Base-by-base conservation (phyloP, 2,113 vertebrate genomes). In the Abramis brama region DNA sequence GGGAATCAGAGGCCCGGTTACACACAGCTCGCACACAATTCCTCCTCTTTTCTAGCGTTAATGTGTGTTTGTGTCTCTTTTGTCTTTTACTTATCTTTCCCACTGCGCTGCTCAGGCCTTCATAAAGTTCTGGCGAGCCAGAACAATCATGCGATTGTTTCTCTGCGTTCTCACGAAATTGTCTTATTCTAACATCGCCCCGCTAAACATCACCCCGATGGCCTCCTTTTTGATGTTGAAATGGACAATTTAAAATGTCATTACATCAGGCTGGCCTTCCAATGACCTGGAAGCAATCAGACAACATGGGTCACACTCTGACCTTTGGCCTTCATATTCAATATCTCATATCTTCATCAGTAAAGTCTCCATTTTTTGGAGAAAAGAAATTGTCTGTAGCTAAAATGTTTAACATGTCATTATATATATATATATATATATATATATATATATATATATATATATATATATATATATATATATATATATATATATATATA, bases 221-320 rank as follows among this genome's bases (percentile, higher is more conserved):
- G 77, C 81, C 83, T 71, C 62, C 85, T 87, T 87, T 91, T 84
- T 88, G 71, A 82, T 87, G 50, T 89, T 88, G 71, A 87, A 90
- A 89, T 50, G 33, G 87, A 83, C 74, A 11, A 92, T 93, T 93
- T 93, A 84, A 93, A 93, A 94, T 93, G 92, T 92, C 92, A 92
- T 87, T 87, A 90, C 90, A 92, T 93, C 89, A 80, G 76, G 30
- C 39, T 91, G 86, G 92, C 89, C 92, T 94, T 93, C 92, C 88
- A 87, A 82, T 90, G 87, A 94, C 91, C 91, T 89, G 87, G 88
- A 92, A 92, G 88, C 91, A 91, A 94, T 94, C 90, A 87, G 75
- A 91, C 88, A 73, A 91, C 85, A 85, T 85, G 87, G 89, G 91
- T 79, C 73, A 73, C 75, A 55, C 82, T 85, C 83, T 84, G n/a